Evolutionary conservation across 2,797 vertebrate species (phyloP).

Genomic region (Notoglanidium macrostoma): DNA sequence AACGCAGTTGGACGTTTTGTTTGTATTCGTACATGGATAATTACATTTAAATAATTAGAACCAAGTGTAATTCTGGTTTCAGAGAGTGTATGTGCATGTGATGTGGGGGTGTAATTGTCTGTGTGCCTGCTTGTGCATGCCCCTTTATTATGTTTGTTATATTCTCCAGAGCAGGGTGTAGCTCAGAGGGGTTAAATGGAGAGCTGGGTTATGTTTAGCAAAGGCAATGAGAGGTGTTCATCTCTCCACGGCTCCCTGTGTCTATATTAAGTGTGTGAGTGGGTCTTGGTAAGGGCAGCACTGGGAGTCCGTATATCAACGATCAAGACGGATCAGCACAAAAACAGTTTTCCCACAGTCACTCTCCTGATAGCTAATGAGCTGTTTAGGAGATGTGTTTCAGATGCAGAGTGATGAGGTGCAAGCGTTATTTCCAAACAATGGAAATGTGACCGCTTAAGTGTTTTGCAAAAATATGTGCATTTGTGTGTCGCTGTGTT

Average conservation of each 20-base stretch:
- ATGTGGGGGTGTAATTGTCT: conserved; percentile 56
- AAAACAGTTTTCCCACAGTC: conserved; percentile 41
- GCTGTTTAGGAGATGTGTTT: conserved; percentile 17
- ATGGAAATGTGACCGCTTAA: background rate
- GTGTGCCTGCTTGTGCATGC: conserved; percentile 54
- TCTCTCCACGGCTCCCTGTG: conserved; percentile 28
- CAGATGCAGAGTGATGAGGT: conserved; percentile 6
- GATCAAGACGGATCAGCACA: conserved; percentile 50
- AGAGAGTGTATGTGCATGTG: background rate
- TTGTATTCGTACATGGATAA: conserved; percentile 22
- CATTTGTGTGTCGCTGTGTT: background rate
- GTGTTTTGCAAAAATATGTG: conserved; percentile 7
- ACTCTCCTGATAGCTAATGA: conserved; percentile 20
- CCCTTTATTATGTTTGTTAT: conserved; percentile 60
- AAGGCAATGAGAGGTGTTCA: conserved; percentile 56
- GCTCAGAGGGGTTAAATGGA: conserved; percentile 61
- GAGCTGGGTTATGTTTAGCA: conserved; percentile 67
- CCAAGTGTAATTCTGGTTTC: background rate
- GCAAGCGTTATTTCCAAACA: background rate
- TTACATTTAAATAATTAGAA: conserved; percentile 14
- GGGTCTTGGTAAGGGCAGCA: conserved; percentile 56
- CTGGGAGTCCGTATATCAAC: conserved; percentile 31
- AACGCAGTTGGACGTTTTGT: conserved; percentile 36
- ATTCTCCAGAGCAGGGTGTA: conserved; percentile 55
- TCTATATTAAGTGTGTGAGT: conserved; percentile 31